Base-by-base conservation (phyloP, 2,113 vertebrate genomes). In the Ranitomeya imitator region DNA sequence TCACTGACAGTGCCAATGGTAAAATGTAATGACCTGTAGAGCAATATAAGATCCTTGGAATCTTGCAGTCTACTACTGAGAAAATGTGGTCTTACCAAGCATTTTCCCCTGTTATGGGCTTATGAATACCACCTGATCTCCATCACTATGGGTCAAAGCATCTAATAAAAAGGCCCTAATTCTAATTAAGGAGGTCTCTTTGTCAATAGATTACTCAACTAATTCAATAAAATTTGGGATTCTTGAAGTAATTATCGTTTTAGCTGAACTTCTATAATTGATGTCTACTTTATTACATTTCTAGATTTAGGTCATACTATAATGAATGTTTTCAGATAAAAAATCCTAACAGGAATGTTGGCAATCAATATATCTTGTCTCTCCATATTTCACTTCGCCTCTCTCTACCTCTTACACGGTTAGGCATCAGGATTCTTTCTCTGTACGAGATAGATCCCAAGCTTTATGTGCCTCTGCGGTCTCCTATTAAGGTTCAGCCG, bases 131-230 rank as follows among this genome's bases (percentile, higher is more conserved):
- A 76, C 45, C 73, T 76, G 73, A 51, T 76, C 73, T 76, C 31
- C 73, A 76, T 52, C 45, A 76, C 37, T 52, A 76, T 76, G 73
- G 73, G 73, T 76, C 73, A 76, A 76, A 76, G 37, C 37, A 76
- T 76, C 45, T 52, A 21, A 51, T 76, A 76, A 76, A 52, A 76
- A 52, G 73, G 37, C 18, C 45, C 11, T 52, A 18, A 76, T 52
- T 76, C 16, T 76, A 45, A 76, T 76, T 76, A 52, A 52, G 73
- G 51, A 51, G 16, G 21, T 9, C 12, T 52, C 6, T 45, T 76
- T 11, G 37, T 76, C 37, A 21, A 21, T 21, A 52, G 45, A 76
- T 76, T 76, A 8, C 71, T 74, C 23, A 2, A 19, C 71, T 31
- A 51, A 14, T 19, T 74, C 71, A 74, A 74, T 51, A 74, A 9